Evolutionary conservation across 2,113 vertebrate species (phyloP).

Genomic region (Larimichthys polyactis): DNA sequence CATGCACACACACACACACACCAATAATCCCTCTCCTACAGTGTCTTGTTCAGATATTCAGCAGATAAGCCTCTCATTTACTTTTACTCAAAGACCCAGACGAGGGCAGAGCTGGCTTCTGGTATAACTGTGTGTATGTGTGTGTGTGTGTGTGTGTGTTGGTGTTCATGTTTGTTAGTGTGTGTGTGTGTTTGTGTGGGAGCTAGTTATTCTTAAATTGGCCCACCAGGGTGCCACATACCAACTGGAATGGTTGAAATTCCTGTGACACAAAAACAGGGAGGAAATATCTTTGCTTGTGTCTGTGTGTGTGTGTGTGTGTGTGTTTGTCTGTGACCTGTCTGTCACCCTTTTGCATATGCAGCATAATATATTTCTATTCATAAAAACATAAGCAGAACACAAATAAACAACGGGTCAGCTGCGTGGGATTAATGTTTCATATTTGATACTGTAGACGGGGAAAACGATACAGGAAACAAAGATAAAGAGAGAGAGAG

Average conservation of each 20-base stretch:
- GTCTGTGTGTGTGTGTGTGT: conserved; percentile 2
- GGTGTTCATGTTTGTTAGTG: not conserved
- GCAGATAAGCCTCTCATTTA: conserved; percentile 59
- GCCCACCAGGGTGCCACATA: conserved; percentile 53
- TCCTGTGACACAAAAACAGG: conserved; percentile 62
- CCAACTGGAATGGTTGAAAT: conserved; percentile 64
- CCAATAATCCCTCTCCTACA: conserved; percentile 53
- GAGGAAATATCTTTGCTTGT: conserved; percentile 20
- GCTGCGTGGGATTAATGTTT: not conserved
- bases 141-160: conserved; percentile 11
- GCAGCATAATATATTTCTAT: not conserved
- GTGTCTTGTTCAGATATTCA: conserved; percentile 59
- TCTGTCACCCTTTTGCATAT: conserved; percentile 12
- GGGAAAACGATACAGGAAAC: not conserved
- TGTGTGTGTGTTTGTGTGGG: conserved; percentile 11
- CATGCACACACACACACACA: conserved; percentile 36
- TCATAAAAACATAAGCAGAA: conserved; percentile 5
- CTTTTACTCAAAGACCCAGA: conserved; percentile 48
- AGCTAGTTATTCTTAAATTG: conserved; percentile 63
- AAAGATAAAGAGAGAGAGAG: not conserved
- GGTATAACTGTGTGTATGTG: conserved; percentile 4
- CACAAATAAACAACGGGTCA: not conserved
- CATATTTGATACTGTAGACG: not conserved
- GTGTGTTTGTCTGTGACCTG: not conserved
- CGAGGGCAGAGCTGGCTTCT: conserved; percentile 28